Evolutionary conservation across 2,113 vertebrate species (phyloP), one percentile per base, ranked within the genome.

Genomic region (Capreolus pygargus): DNA sequence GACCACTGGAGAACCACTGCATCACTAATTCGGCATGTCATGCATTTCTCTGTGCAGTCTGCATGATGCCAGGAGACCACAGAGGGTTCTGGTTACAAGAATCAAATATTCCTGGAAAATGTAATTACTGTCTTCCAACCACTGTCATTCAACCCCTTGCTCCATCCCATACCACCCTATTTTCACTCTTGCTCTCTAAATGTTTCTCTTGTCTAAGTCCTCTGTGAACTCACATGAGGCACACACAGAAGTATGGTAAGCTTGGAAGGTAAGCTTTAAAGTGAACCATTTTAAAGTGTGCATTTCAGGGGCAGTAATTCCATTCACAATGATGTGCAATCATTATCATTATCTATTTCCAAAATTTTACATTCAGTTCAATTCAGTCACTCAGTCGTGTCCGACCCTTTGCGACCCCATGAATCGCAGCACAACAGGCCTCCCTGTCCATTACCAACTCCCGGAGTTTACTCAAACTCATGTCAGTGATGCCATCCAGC

Each of bases 51-150:
- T 58, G 45, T 23, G 36, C 67, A 28, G 17, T 52, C 82, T 21
- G 17, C 43, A 0, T 8, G 60, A 54, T 95, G 97, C 91, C 88
- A 57, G 45, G 88, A 86, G 81, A 76, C 82, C 95, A 45, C 88
- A 78, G 36, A 91, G 43, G 57, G 43, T 43, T 93, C 96, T 95
- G 88, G 54, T 96, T 97, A 87, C 76, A 57, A 88, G 88, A 91
- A 54, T 89, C 54, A 39, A 87, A 58, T 27, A 39, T 92, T 94
- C 76, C 92, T 96, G 85, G 30, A 74, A 97, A 97, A 79, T 50
- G 54, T 54, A 43, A 86, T 92, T 76, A 95, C 52, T 70, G 12
- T 52, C 43, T 93, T 86, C 60, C 39, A 2, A 54, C 76, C 64
- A 17, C 12, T 9, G 52, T 6, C 90, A 3, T 33, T 61, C 58